These are phyloP conservation scores for Prostheceraeus crozeri DNA, from an alignment of 2,888 invertebrate genomes.

Conservation along the genomic window DNA sequence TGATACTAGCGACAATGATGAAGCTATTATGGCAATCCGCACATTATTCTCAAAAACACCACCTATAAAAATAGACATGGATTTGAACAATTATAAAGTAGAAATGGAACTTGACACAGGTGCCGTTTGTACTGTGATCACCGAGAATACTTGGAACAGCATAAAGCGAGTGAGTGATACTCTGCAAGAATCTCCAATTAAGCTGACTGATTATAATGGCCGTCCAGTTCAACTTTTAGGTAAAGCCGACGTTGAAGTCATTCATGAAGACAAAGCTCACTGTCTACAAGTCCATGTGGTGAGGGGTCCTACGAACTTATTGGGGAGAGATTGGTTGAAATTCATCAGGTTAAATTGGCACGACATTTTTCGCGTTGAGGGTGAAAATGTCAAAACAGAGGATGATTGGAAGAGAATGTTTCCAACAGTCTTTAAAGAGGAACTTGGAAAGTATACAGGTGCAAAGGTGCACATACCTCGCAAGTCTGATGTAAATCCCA, in stretches of 20 bases:
- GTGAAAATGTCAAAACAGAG: conserved; percentile 1
- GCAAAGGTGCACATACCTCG: background rate
- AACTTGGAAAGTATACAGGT: conserved; percentile 19
- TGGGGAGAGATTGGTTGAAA: conserved; percentile 17
- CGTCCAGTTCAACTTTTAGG: background rate
- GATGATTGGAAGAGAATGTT: background rate
- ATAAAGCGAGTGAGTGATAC: background rate
- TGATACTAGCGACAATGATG: too few relatives aligned
- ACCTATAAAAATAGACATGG: too few relatives aligned
- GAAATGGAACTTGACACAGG: conserved; percentile 28
- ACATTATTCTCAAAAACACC: too few relatives aligned
- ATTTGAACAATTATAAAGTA: background rate
- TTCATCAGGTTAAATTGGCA: conserved; percentile 21
- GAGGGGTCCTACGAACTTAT: conserved; percentile 1
- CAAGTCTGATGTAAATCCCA: background rate
- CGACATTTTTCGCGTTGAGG: background rate
- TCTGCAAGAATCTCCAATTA: background rate
- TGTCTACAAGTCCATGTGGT: background rate
- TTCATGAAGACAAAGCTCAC: background rate
- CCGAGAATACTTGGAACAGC: conserved; percentile 5
- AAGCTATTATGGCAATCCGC: too few relatives aligned
- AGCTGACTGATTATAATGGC: background rate
- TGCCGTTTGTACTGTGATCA: background rate
- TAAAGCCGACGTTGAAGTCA: background rate
- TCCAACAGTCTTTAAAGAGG: conserved; percentile 11